Evolutionary conservation across 2,113 vertebrate species (phyloP), one percentile per base, ranked within the genome.

Genomic region (Bolborhynchus lineola): DNA sequence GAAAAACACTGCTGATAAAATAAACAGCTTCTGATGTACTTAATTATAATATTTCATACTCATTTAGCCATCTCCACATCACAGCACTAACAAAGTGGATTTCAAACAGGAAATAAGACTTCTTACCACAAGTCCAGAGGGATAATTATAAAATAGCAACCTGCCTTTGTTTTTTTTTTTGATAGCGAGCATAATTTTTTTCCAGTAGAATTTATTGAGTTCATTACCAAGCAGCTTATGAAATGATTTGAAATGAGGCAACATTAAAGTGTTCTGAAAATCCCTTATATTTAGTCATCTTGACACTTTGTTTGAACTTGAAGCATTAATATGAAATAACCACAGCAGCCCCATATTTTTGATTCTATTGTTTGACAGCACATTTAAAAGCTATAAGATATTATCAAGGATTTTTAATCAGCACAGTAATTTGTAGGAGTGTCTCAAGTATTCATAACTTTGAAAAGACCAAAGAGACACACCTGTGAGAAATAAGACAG

Each of bases 231-330:
- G 89, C 95, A 97, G 98, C 98, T 98, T 98, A 98, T 98, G 97
- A 98, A 98, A 98, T 98, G 98, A 96, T 98, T 98, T 98, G 98
- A 98, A 99, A 99, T 97, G 98, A 98, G 97, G 98, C 98, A 98
- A 98, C 98, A 98, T 98, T 98, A 98, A 98, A 98, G 97, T 97
- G 96, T 98, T 98, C 96, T 97, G 98, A 98, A 99, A 99, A 99
- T 98, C 98, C 98, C 97, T 98, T 97, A 98, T 98, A 98, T 97
- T 99, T 98, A 98, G 98, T 98, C 98, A 98, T 98, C 97, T 97
- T 99, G 99, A 99, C 98, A 99, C 98, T 98, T 98, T 97, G 97
- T 98, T 98, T 99, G 99, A 99, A 99, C 99, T 98, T 97, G 7
- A 98, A 98, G 97, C 97, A 98, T 99, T 99, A 99, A 98, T 98